A percentile compares a stretch with the other conserved stretches of the same genome.
These are phyloP conservation scores for Agrochola lychnidis DNA, from an alignment of 2,888 invertebrate genomes.

Conservation along the genomic window DNA sequence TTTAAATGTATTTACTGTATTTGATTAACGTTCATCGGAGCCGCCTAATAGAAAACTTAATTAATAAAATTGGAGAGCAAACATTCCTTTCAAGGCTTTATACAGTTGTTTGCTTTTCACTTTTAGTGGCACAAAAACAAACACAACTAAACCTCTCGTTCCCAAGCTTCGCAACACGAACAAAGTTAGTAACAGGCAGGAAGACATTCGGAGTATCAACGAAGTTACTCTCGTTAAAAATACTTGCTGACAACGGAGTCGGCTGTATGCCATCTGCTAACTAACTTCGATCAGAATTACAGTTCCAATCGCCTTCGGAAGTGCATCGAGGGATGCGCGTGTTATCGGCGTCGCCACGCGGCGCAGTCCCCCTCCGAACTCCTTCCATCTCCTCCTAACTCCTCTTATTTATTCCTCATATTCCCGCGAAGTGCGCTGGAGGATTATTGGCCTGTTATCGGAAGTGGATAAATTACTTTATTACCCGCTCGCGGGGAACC, in stretches of 20 bases:
- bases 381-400: constrained; percentile 60
- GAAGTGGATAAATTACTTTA: constrained; percentile 89
- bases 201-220: constrained; percentile 45
- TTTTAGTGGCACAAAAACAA: constrained; percentile 45
- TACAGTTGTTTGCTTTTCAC: constrained; percentile 22
- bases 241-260: constrained; percentile 57
- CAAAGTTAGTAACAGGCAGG: constrained; percentile 55
- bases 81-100: constrained; percentile 17
- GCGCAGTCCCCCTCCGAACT: constrained; percentile 56
- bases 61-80: constrained; percentile 44
- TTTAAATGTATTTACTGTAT: constrained; percentile 36
- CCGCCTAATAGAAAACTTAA: constrained; percentile 33
- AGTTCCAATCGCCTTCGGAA: constrained; percentile 41
- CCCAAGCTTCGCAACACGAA: constrained; percentile 40
- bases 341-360: constrained; percentile 70
- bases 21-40: constrained; percentile 28
- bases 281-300: constrained; percentile 62
- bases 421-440: constrained; percentile 69
- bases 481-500: constrained; percentile 83
- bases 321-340: constrained; percentile 62
- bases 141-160: constrained; percentile 46
- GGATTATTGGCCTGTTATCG: constrained; percentile 88
- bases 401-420: constrained; percentile 80
- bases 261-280: constrained; percentile 50
- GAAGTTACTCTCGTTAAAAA: constrained; percentile 64